Base-by-base conservation (phyloP, 1,140 invertebrate species). In the Trichoplusia ni region DNA sequence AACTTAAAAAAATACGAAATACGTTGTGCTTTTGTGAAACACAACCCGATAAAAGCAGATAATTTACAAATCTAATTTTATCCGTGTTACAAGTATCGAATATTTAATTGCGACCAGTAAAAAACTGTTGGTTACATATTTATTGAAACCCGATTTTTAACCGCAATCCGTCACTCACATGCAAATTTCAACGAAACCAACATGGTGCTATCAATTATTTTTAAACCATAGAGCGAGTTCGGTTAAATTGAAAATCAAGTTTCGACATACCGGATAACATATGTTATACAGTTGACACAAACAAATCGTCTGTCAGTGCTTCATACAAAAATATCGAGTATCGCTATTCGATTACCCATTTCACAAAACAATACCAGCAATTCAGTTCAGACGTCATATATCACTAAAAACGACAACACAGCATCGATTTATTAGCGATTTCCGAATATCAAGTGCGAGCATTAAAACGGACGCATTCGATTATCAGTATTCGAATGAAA, bases 371-470 rank as follows among this genome's bases (percentile, higher is more conserved):
- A 58, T 37, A 9, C 33, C 66, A 56, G 59, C 54, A 51, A 68
- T 71, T 58, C 54, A 44, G 31, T 46, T 62, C 61, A 64, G 51
- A 65, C 59, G 44, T 53, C 53, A 76, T 86, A 77, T 81, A 82
- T 85, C 73, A 73, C 31, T 25, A 77, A 80, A 73, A 56, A 77
- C 79, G 71, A 71, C 75, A 71, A 46, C 35, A 62, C 63, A 68
- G 72, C 61, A 69, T 64, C 56, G 81, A 87, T 87, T 87, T 87
- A 87, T 81, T 73, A 62, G 59, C 71, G 69, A 74, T 82, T 78
- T 84, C 82, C 77, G 77, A 73, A 72, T 74, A 69, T 73, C 64
- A 62, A 71, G 38, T 72, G 51, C 47, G 63, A 77, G 63, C 71
- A 82, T 82, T 82, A 81, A 82, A 82, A 74, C 60, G 72, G 70